phyloP scores from a whole-genome alignment of 2,888 invertebrate species.

The Machimus atricapillus region DNA sequence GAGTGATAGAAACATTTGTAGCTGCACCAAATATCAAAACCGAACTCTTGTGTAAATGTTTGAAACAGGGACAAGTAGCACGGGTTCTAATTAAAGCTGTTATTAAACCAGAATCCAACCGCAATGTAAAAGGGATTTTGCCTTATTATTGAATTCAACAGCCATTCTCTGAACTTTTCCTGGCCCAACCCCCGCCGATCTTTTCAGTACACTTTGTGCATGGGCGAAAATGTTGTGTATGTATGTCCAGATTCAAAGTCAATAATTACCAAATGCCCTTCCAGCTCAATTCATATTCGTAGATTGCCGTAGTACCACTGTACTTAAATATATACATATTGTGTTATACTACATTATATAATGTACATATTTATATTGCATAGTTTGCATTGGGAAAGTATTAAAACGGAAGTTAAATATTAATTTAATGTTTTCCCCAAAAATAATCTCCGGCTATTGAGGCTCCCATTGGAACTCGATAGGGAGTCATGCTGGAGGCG shows the following conservation, averaged over 20 bases:
- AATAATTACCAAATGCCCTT: neutral
- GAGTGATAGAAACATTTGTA: neutral
- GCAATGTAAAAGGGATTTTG: neutral
- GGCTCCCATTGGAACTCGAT: neutral
- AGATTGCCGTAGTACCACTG: neutral
- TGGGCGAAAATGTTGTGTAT: neutral
- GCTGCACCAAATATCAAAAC: neutral
- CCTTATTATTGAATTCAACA: neutral
- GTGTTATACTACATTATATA: neutral
- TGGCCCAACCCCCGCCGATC: neutral
- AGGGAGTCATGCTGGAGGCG: neutral
- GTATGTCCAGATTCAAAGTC: neutral
- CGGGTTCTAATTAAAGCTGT: neutral
- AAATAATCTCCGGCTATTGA: constrained; percentile 4
- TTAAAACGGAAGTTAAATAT: constrained; percentile 5
- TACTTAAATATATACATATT: neutral
- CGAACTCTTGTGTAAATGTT: neutral
- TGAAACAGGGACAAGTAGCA: neutral
- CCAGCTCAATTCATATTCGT: neutral
- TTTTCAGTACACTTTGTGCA: neutral
- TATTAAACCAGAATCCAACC: neutral
- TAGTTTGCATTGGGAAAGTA: neutral
- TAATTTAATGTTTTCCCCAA: neutral
- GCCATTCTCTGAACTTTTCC: neutral
- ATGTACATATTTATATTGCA: neutral